phyloP scores from a whole-genome alignment of 1,140 invertebrate species.

The Gonatopus flavifemur region DNA sequence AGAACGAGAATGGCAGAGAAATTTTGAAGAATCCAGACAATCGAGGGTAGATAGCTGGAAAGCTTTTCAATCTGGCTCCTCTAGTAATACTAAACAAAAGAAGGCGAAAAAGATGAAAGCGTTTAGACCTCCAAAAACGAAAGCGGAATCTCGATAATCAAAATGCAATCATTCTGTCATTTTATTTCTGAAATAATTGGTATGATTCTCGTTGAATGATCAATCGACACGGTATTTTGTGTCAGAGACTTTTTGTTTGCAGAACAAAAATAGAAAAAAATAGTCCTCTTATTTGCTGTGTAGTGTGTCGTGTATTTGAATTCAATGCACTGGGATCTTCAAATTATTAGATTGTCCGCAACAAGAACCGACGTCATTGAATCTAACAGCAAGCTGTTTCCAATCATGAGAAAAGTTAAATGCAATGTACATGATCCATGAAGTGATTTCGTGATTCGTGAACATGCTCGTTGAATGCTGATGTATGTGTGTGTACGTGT shows the following conservation, averaged over 20 bases:
- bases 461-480: not conserved
- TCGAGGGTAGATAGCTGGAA: conserved; percentile 95
- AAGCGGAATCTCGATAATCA: conserved; percentile 88
- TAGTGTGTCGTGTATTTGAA: no score
- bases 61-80: conserved; percentile 82
- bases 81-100: conserved; percentile 70
- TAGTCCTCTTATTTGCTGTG: no score
- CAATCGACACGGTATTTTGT: conserved; percentile 13
- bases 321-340: no score
- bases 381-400: no score
- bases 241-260: conserved; percentile 20
- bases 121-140: conserved; percentile 93
- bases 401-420: no score
- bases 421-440: no score
- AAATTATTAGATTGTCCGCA: no score
- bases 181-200: conserved; percentile 8
- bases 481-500: conserved; percentile 6
- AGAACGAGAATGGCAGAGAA: conserved; percentile 95
- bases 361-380: no score
- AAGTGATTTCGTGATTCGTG: no score
- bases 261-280: conserved; percentile 13
- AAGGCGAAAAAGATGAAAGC: conserved; percentile 75
- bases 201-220: conserved; percentile 19
- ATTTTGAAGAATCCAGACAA: conserved; percentile 96
- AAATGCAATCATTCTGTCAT: not conserved